Evolutionary conservation across 2,888 invertebrate genomes (phyloP).

Genomic region (Philonicus albiceps): DNA sequence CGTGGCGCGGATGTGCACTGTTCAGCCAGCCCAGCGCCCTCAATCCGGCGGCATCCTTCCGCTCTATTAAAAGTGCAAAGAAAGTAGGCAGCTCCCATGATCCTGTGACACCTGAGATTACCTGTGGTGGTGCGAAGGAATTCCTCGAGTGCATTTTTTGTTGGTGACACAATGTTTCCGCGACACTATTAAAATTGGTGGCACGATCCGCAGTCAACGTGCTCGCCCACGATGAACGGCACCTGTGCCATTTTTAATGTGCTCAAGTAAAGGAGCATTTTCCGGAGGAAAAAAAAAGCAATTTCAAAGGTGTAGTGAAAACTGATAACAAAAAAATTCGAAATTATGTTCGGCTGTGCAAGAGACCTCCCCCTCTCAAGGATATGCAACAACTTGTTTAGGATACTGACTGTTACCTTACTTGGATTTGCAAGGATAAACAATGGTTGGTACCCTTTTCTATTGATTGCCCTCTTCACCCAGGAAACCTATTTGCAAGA

Average conservation of each 20-base stretch:
- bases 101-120: constrained; percentile 27
- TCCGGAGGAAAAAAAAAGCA: not conserved
- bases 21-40: not conserved
- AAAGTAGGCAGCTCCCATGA: not conserved
- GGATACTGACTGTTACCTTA: constrained; percentile 53
- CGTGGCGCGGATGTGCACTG: not conserved
- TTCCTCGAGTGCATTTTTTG: not conserved
- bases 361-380: constrained; percentile 52
- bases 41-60: not conserved
- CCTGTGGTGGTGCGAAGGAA: not conserved
- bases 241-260: not conserved
- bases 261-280: not conserved
- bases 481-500: not conserved
- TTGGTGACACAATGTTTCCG: not conserved
- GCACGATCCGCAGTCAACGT: constrained; percentile 1
- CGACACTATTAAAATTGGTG: constrained; percentile 7
- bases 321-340: not conserved
- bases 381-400: constrained; percentile 53
- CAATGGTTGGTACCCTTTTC: constrained; percentile 45
- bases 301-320: not conserved
- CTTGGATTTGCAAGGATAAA: constrained; percentile 55
- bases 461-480: not conserved
- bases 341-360: constrained; percentile 53
- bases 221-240: not conserved
- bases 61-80: constrained; percentile 10